Evolutionary conservation across 2,113 vertebrate genomes (phyloP).

Genomic region (Nothocercus nigrocapillus): DNA sequence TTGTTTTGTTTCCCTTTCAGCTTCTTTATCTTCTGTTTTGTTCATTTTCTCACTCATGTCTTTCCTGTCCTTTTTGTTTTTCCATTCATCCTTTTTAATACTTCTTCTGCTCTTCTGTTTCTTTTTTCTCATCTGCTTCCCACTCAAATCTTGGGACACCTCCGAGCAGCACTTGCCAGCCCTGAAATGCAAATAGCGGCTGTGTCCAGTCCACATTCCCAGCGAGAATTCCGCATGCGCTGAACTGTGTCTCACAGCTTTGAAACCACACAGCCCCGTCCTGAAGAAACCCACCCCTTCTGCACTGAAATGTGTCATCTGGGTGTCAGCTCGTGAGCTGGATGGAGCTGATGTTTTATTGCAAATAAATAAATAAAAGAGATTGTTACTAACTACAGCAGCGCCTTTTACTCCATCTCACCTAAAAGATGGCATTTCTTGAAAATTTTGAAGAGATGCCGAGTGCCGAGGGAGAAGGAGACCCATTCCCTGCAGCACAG

Average conservation of each 20-base stretch:
- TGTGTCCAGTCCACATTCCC: neutral
- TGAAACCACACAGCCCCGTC: neutral
- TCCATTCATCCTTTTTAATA: neutral
- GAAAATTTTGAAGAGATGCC: neutral
- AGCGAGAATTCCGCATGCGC: neutral
- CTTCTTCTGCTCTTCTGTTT: neutral
- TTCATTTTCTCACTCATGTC: neutral
- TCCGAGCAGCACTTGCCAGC: neutral
- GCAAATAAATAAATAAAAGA: neutral
- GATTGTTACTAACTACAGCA: neutral
- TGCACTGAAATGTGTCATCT: neutral
- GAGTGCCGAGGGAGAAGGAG: neutral
- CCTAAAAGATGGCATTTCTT: neutral
- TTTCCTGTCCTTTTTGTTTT: neutral
- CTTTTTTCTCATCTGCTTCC: neutral
- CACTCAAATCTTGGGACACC: neutral
- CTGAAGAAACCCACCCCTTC: neutral
- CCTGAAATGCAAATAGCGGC: neutral
- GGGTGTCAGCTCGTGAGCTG: neutral
- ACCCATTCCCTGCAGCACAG: slow-evolving; percentile 66
- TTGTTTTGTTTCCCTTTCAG: neutral
- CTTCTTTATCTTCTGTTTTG: neutral
- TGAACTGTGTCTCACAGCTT: neutral
- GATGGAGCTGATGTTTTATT: neutral
- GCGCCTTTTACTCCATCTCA: neutral